Evolutionary conservation across 2,797 vertebrate genomes (phyloP), one percentile per base, ranked within the genome.

Genomic region (Anguilla marmorata): DNA sequence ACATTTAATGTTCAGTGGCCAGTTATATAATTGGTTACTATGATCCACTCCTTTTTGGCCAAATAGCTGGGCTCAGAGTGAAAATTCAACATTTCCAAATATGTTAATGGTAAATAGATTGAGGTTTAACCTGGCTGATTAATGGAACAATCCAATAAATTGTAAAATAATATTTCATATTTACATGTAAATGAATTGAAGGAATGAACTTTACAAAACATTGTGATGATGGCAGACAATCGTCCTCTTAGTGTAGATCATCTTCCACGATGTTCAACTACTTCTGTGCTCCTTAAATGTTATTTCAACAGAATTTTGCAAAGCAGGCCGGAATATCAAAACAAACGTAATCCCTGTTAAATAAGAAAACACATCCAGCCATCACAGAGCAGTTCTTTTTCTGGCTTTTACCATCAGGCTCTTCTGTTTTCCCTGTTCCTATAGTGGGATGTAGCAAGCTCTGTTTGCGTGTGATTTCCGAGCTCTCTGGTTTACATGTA

Each of bases 11-110:
- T 45, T 74, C 37, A 45, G 33, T 5, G n/a, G 3, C 58, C 3
- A 14, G 27, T 86, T 86, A 48, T 69, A 41, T 86, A 86, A 86
- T 50, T 27, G 86, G 33, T 50, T 82, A 19, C 54, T 45, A 48
- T 56, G 60, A 54, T 48, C 33, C 85, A 41, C 54, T 82, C 9
- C 19, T 66, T 66, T 56, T 54, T 79, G n/a, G 5, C 16, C 8
- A 8, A 63, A 63, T n/a, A 27, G 37, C 33, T 58, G 30, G 54
- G 54, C 56, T 48, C 52, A 58, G 50, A 84, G 19, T 56, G 3
- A 41, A 48, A 80, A 79, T 37, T 41, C 12, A 79, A 79, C 37
- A 79, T 33, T 72, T 72, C 9, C 69, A 14, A 48, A 45, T 48
- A 80, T 48, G 76, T 41, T 45, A 21, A 45, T 48, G 41, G 7